Evolutionary conservation across 1,140 invertebrate species (phyloP).

Genomic region (Cydia splendana): DNA sequence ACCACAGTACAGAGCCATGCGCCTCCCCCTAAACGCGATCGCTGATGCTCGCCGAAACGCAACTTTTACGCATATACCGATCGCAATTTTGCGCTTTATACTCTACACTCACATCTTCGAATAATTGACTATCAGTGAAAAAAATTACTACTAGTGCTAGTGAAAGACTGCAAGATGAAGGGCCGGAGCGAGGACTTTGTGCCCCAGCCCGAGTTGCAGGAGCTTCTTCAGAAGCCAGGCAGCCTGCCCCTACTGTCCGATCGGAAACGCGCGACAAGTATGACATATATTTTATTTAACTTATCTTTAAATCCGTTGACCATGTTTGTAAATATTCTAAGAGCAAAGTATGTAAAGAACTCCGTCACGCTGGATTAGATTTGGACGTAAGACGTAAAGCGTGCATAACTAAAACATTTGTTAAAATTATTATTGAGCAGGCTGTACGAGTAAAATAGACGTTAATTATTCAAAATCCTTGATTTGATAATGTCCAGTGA

Average conservation of each 20-base stretch:
- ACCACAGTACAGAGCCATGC: constrained; percentile 54
- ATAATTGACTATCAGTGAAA: constrained; percentile 14
- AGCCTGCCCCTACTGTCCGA: constrained; percentile 45
- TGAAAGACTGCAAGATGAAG: constrained; percentile 51
- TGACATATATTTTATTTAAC: constrained; percentile 47
- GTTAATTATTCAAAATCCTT: constrained; percentile 28
- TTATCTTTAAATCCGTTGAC: constrained; percentile 37
- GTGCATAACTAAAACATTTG: constrained; percentile 50
- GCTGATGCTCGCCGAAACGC: neutral
- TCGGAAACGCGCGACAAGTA: constrained; percentile 61
- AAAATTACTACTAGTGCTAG: constrained; percentile 39
- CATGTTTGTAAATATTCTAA: constrained; percentile 36
- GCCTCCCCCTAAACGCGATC: constrained; percentile 39
- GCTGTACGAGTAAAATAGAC: constrained; percentile 23
- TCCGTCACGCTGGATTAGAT: constrained; percentile 53
- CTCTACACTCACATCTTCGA: constrained; percentile 6
- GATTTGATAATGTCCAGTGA: constrained; percentile 30
- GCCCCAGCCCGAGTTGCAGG: constrained; percentile 60
- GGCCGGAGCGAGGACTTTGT: constrained; percentile 42
- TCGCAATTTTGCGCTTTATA: constrained; percentile 17
- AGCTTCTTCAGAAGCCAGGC: constrained; percentile 61
- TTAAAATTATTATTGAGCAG: constrained; percentile 40
- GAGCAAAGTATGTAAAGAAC: constrained; percentile 56
- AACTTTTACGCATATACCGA: constrained; percentile 22
- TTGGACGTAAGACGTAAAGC: constrained; percentile 50